phyloP scores from a whole-genome alignment of 2,888 invertebrate species.

The Bimastos eiseni region DNA sequence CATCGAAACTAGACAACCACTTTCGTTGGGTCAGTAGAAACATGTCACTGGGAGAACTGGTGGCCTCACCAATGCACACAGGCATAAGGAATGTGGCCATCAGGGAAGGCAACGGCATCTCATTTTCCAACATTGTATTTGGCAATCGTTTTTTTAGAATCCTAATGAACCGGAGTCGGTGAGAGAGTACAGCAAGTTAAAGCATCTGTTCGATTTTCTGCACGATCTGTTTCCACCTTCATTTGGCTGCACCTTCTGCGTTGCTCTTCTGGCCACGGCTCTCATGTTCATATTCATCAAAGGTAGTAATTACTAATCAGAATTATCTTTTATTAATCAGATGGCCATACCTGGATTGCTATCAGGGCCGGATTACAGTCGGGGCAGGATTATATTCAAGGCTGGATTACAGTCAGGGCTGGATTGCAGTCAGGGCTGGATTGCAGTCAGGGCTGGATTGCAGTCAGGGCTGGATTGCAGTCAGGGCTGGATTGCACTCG shows the following conservation, averaged over 20 bases:
- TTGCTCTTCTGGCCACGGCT: slow-evolving; percentile 50
- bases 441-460: no score
- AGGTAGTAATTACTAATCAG: slow-evolving; percentile 17
- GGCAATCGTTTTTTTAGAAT: neutral
- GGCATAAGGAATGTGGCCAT: no score
- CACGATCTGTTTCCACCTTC: slow-evolving; percentile 38
- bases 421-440: no score
- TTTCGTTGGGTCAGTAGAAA: no score
- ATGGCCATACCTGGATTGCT: neutral
- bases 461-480: no score
- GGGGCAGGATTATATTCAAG: neutral
- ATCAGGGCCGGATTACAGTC: neutral
- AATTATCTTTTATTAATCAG: neutral
- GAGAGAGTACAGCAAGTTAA: slow-evolving; percentile 18
- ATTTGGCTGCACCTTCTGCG: slow-evolving; percentile 55
- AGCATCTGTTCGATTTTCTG: slow-evolving; percentile 31
- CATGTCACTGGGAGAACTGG: no score
- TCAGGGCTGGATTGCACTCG: no score
- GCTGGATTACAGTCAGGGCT: neutral
- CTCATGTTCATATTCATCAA: slow-evolving; percentile 25
- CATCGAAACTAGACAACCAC: no score
- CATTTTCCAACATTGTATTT: neutral
- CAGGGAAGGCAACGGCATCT: neutral
- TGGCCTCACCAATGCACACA: no score
- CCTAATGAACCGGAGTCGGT: neutral